Evolutionary conservation across 2,113 vertebrate genomes (phyloP), one percentile per base, ranked within the genome.

Genomic region (Raja brachyura): DNA sequence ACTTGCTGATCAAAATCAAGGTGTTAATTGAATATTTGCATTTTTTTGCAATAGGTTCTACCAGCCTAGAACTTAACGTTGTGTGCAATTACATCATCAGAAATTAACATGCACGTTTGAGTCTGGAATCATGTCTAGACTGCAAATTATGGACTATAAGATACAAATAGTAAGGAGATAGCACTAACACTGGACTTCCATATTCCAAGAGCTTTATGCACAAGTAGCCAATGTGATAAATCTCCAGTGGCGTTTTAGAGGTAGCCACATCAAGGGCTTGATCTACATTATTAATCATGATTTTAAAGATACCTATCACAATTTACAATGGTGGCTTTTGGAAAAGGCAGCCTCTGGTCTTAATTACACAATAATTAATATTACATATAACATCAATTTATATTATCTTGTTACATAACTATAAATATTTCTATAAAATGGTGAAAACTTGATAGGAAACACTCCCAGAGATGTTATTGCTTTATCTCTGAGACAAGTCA

Each of bases 11-110:
- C n/a, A 63, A n/a, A 66, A 88, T 88, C 83, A 63, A 88, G 28
- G 28, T 88, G n/a, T 33, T 31, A 33, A 8, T 63, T 63, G n/a
- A 88, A 88, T 66, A 88, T 88, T 33, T 88, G 31, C 83, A 25
- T 31, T 63, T 88, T 88, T 31, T 88, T 88, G 59, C 11, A 86
- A 88, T n/a, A 63, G 63, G 63, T 88, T 33, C n/a, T 66, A 63
- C 14, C 48, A 54, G 61, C 11, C 31, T 63, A 14, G 5, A 63
- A 88, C 16, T 61, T n/a, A 66, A 63, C 31, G 28, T 88, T 88
- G 59, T 31, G n/a, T 63, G 83, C 28, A 88, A 18, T 66, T 59
- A 14, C n/a, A 59, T 28, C 10, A 83, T 83, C 79, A 88, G 14
- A 63, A n/a, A 88, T n/a, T n/a, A 59, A 31, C 63, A 63, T 31